Percentiles rank a stretch among this genome's conserved stretches.
Conservation (phyloP, 2,888 invertebrate species). For the Sicus ferrugineus region DNA sequence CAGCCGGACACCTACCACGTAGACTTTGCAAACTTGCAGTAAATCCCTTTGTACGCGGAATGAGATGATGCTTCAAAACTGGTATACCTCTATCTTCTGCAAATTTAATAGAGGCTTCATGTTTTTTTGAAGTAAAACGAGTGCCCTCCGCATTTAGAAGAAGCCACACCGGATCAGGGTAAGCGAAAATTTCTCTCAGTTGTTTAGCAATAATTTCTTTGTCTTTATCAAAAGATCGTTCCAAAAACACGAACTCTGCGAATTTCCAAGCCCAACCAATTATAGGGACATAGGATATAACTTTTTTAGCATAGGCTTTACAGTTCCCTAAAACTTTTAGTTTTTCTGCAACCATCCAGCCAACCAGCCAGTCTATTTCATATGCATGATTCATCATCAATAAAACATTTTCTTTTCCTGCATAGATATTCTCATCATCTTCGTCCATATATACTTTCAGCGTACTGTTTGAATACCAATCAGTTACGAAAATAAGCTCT, state of each 20-base stretch:
- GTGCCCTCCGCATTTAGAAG: constrained; percentile 94
- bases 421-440: constrained; percentile 78
- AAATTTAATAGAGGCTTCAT: constrained; percentile 86
- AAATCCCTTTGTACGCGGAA: constrained; percentile 96
- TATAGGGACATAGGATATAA: constrained; percentile 87
- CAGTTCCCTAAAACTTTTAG: constrained; percentile 87
- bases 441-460: constrained; percentile 79
- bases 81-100: constrained; percentile 86
- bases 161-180: constrained; percentile 91
- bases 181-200: constrained; percentile 82
- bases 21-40: constrained; percentile 84
- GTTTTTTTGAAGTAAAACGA: constrained; percentile 86
- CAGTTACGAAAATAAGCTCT: constrained; percentile 91
- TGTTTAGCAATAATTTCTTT: constrained; percentile 81
- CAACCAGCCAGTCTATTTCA: constrained; percentile 95
- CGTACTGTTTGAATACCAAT: constrained; percentile 90
- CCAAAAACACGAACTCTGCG: constrained; percentile 92
- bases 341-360: constrained; percentile 89
- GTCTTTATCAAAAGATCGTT: constrained; percentile 91
- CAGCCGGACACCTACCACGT: constrained; percentile 79
- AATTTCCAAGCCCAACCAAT: constrained; percentile 98
- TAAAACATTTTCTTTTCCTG: constrained; percentile 88
- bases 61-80: constrained; percentile 85
- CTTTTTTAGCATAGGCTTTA: constrained; percentile 94
- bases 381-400: constrained; percentile 94